A percentile compares a stretch with the other conserved stretches of the same genome.
Evolutionary conservation across 2,797 vertebrate species (phyloP).

Genomic region (Myripristis jacobus): DNA sequence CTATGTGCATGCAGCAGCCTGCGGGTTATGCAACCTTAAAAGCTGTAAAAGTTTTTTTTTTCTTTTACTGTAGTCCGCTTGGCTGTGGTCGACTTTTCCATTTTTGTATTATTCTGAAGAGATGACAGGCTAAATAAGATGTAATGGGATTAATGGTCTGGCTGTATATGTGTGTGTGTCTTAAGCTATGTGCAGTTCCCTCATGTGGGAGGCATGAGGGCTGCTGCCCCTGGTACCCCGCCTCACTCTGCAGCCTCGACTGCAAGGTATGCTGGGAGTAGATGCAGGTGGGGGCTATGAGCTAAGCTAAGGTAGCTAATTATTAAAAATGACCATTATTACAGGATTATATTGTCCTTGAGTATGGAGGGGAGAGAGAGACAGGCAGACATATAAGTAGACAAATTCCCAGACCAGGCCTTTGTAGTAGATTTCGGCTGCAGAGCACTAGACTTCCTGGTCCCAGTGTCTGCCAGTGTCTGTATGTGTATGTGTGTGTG

Average conservation of each 20-base stretch:
- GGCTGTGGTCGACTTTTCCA: constrained; percentile 50
- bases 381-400: constrained; percentile 21
- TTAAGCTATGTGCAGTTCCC: constrained; percentile 27
- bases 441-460: background rate
- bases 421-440: background rate
- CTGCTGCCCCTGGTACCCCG: constrained; percentile 1
- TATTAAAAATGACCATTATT: constrained; percentile 81
- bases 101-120: constrained; percentile 71
- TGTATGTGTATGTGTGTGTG: no score
- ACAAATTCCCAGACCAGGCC: constrained; percentile 14
- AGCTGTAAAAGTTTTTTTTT: constrained; percentile 10
- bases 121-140: constrained; percentile 75
- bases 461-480: constrained; percentile 21
- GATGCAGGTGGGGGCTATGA: constrained; percentile 44
- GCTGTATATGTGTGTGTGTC: constrained; percentile 38
- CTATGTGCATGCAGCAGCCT: background rate
- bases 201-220: constrained; percentile 15
- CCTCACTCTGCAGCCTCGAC: constrained; percentile 35
- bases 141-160: constrained; percentile 62
- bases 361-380: constrained; percentile 44
- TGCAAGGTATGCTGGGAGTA: constrained; percentile 40
- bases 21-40: constrained; percentile 2
- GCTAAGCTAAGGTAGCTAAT: constrained; percentile 66
- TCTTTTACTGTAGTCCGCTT: constrained; percentile 34
- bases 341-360: constrained; percentile 81